Conservation (phyloP, 2,113 vertebrate species). For the Pseudorasbora parva region DNA sequence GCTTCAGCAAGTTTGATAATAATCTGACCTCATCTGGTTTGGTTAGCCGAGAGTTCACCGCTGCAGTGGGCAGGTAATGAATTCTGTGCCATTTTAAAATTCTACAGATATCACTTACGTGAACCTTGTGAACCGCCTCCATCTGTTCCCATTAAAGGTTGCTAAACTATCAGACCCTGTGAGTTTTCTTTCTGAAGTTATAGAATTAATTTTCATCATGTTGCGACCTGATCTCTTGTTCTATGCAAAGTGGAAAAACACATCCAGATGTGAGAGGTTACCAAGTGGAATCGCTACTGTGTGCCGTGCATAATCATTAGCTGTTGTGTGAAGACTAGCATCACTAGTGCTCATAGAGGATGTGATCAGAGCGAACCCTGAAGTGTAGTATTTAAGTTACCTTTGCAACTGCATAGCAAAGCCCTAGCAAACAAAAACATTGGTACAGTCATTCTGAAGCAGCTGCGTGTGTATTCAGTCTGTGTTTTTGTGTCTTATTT, state of each 20-base stretch:
- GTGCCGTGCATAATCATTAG: background rate
- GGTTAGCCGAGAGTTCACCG: constrained; percentile 47
- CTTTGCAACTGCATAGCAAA: too few relatives aligned
- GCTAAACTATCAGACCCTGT: constrained; percentile 28
- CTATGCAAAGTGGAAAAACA: background rate
- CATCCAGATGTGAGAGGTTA: constrained; percentile 1
- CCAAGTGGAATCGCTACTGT: background rate
- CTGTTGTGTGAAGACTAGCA: background rate
- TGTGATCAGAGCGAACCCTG: background rate
- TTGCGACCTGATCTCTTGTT: constrained; percentile 9
- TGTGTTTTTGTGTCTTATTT: too few relatives aligned
- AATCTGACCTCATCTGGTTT: constrained; percentile 77
- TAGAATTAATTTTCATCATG: constrained; percentile 10
- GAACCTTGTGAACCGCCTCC: constrained; percentile 40
- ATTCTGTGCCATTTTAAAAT: constrained; percentile 55
- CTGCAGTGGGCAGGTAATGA: constrained; percentile 50
- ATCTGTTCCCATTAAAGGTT: constrained; percentile 44
- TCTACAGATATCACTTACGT: constrained; percentile 45
- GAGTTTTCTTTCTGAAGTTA: background rate
- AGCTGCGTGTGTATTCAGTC: too few relatives aligned
- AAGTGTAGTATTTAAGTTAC: too few relatives aligned
- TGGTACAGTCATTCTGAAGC: too few relatives aligned
- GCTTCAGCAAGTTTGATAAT: constrained; percentile 80
- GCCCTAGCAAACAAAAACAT: too few relatives aligned
- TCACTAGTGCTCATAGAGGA: background rate